These are phyloP conservation scores for Eretmochelys imbricata DNA, from an alignment of 2,113 vertebrate species.

Conservation along the genomic window DNA sequence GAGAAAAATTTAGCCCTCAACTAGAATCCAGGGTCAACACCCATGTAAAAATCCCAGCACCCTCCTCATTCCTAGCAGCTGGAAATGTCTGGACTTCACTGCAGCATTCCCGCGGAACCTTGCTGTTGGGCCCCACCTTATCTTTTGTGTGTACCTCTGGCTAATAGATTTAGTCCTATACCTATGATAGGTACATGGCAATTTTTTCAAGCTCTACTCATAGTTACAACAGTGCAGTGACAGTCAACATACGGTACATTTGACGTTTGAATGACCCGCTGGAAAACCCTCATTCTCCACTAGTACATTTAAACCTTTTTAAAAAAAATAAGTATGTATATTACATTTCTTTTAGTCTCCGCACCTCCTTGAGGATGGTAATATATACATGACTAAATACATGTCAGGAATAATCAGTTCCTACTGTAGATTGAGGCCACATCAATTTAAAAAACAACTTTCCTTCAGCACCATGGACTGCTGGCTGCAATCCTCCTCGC, in stretches of 20 bases:
- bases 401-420: fast-evolving
- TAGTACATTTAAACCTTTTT: neutral
- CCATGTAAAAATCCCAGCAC: neutral
- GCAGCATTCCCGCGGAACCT: neutral
- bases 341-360: neutral
- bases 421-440: fast-evolving
- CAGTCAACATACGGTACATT: fast-evolving
- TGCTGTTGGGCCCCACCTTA: fast-evolving
- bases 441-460: neutral
- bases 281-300: neutral
- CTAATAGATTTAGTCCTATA: neutral
- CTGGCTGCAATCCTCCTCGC: neutral
- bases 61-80: neutral
- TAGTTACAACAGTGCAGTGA: neutral
- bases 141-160: neutral
- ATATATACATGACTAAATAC: neutral
- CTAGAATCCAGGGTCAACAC: neutral
- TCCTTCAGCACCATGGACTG: conserved; percentile 54
- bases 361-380: neutral
- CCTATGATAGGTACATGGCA: neutral
- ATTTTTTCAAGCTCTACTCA: neutral
- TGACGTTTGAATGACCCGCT: neutral
- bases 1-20: neutral
- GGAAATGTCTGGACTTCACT: neutral
- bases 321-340: neutral